phyloP scores from a whole-genome alignment of 2,113 vertebrate genomes.

The Hassar affinis region DNA sequence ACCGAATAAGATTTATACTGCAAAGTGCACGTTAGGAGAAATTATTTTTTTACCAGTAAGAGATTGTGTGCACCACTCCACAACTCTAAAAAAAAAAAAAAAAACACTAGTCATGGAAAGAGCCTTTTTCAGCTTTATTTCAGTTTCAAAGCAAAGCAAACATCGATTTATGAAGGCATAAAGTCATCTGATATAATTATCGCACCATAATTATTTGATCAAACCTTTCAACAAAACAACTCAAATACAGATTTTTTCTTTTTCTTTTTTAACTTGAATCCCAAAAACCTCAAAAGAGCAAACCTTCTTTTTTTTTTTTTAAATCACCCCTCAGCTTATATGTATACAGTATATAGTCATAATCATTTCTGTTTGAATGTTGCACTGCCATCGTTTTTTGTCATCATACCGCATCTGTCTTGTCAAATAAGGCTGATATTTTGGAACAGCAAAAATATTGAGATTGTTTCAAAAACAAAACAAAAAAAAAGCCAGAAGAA shows the following conservation, averaged over 20 bases:
- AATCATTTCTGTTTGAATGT: conserved; percentile 39
- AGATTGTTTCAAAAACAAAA: not conserved
- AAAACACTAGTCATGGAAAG: conserved; percentile 57
- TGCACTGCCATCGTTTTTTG: conserved; percentile 56
- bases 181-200: conserved; percentile 71
- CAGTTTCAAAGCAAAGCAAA: conserved; percentile 80
- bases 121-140: conserved; percentile 72
- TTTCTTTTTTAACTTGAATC: conserved; percentile 38
- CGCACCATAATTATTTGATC: conserved; percentile 68
- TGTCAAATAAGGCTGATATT: conserved; percentile 74
- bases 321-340: conserved; percentile 63
- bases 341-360: not conserved
- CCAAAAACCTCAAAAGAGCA: conserved; percentile 29
- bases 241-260: conserved; percentile 49
- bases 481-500: not conserved
- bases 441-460: conserved; percentile 64
- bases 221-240: conserved; percentile 57
- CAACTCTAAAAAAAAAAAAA: conserved; percentile 32
- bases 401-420: conserved; percentile 56
- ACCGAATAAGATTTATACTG: not conserved
- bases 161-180: conserved; percentile 80
- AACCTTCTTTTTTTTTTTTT: conserved; percentile 36
- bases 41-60: not conserved
- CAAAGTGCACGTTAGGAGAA: not conserved
- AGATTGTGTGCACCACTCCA: not conserved